phyloP scores from a whole-genome alignment of 2,113 vertebrate species.

The Atractosteus spatula region DNA sequence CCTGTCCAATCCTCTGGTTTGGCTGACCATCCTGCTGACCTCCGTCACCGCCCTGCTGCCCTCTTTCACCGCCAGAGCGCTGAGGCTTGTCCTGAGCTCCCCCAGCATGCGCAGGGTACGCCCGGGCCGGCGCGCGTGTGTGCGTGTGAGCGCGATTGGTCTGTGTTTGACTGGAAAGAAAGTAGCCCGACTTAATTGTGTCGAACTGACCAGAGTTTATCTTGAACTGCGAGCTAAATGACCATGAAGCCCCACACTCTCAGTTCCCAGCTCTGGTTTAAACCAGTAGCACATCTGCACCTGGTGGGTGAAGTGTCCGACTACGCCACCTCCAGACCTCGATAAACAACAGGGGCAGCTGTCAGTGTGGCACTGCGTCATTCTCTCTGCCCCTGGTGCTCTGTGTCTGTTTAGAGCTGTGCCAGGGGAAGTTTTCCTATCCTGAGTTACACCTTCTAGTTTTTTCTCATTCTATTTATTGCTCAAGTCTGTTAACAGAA shows the following conservation, averaged over 20 bases:
- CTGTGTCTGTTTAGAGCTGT: too few species aligned
- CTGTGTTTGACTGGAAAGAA: not conserved
- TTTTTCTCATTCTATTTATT: not conserved
- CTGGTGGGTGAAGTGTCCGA: too few species aligned
- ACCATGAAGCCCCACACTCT: too few species aligned
- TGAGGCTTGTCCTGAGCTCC: constrained; percentile 36
- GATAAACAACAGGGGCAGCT: too few species aligned
- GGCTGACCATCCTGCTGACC: constrained; percentile 75
- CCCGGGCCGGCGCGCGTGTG: not conserved
- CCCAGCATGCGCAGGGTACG: constrained; percentile 59
- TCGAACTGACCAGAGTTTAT: not conserved
- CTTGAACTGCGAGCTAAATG: not conserved
- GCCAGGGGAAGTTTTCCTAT: not conserved
- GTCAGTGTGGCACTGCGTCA: too few species aligned
- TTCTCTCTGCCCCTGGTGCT: too few species aligned
- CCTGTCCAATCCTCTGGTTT: constrained; percentile 58
- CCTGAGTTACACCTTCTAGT: not conserved
- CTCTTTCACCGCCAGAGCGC: constrained; percentile 48
- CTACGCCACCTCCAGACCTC: too few species aligned
- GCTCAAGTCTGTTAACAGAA: too few species aligned
- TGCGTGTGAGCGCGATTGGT: not conserved
- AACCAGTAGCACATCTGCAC: too few species aligned
- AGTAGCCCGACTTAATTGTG: not conserved
- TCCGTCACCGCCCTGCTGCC: constrained; percentile 69
- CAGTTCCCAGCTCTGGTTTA: too few species aligned